These are phyloP conservation scores for Melikaiella ostensackeni DNA, from an alignment of 2,888 invertebrate genomes.

Conservation along the genomic window DNA sequence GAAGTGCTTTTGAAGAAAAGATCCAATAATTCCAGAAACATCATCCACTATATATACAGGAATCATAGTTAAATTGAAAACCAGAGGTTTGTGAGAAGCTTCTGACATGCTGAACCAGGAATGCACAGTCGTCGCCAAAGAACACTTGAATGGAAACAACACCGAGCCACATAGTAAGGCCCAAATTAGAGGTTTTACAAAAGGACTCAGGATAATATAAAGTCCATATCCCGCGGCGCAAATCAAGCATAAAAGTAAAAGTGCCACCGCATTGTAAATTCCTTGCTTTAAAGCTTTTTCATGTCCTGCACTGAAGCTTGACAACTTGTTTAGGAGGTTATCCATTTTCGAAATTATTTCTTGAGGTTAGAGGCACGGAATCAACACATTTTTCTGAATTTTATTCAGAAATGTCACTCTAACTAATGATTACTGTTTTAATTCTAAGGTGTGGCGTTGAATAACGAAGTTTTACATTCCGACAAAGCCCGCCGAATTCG, in stretches of 20 bases:
- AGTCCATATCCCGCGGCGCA: constrained; percentile 87
- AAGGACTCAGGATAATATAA: constrained; percentile 92
- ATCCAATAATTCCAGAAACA: constrained; percentile 86
- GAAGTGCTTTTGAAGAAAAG: constrained; percentile 81
- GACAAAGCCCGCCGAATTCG: neutral
- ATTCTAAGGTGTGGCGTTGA: neutral
- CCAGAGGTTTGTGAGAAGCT: constrained; percentile 83
- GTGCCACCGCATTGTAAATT: constrained; percentile 92
- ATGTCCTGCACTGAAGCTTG: constrained; percentile 85
- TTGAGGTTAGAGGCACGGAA: neutral
- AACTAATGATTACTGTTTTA: neutral
- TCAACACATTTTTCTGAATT: neutral
- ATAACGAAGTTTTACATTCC: neutral
- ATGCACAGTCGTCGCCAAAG: constrained; percentile 86
- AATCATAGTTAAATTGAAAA: constrained; percentile 81
- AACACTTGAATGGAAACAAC: constrained; percentile 95
- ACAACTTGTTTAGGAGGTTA: constrained; percentile 84
- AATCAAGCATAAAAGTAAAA: constrained; percentile 85
- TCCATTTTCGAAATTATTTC: constrained; percentile 77
- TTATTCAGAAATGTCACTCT: neutral
- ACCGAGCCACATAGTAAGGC: constrained; percentile 97
- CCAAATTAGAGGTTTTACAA: constrained; percentile 96
- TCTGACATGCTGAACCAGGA: constrained; percentile 88
- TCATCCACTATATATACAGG: constrained; percentile 89
- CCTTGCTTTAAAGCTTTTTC: constrained; percentile 95